Evolutionary conservation across 2,888 invertebrate genomes (phyloP).

Genomic region (Agrotis exclamationis): DNA sequence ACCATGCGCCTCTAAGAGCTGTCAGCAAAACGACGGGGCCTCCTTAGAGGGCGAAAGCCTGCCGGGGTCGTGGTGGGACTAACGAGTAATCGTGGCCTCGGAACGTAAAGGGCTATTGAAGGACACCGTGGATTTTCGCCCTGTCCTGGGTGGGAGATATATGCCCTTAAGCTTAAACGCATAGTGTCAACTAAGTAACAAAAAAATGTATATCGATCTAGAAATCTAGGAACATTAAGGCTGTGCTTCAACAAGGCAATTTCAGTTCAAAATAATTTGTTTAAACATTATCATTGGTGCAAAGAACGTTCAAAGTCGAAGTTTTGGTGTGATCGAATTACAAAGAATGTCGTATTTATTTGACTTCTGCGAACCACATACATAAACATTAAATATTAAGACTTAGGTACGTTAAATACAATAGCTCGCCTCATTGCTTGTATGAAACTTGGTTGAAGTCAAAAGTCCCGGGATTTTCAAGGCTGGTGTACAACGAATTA

Average conservation of each 20-base stretch:
- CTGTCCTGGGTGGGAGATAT: no score
- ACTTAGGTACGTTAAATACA: constrained; percentile 36
- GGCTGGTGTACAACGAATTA: background rate
- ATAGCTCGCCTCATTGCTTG: constrained; percentile 39
- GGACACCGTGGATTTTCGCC: no score
- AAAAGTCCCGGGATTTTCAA: constrained; percentile 19
- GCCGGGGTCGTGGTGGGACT: no score
- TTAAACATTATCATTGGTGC: constrained; percentile 12
- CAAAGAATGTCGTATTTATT: constrained; percentile 58
- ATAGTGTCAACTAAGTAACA: no score
- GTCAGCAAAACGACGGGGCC: no score
- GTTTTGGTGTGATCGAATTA: constrained; percentile 46
- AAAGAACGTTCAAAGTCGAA: constrained; percentile 24
- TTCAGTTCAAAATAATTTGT: constrained; percentile 3
- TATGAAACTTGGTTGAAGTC: constrained; percentile 24
- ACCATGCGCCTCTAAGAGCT: no score
- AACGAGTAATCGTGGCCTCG: no score
- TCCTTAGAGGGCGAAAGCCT: no score
- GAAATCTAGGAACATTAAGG: background rate
- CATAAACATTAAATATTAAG: constrained; percentile 52
- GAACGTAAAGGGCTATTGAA: no score
- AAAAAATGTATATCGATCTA: no score
- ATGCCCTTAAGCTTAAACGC: no score
- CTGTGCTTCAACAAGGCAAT: background rate
- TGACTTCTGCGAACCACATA: constrained; percentile 58